Evolutionary conservation across 2,888 invertebrate species (phyloP).

Genomic region (Aporophyla lueneburgensis): DNA sequence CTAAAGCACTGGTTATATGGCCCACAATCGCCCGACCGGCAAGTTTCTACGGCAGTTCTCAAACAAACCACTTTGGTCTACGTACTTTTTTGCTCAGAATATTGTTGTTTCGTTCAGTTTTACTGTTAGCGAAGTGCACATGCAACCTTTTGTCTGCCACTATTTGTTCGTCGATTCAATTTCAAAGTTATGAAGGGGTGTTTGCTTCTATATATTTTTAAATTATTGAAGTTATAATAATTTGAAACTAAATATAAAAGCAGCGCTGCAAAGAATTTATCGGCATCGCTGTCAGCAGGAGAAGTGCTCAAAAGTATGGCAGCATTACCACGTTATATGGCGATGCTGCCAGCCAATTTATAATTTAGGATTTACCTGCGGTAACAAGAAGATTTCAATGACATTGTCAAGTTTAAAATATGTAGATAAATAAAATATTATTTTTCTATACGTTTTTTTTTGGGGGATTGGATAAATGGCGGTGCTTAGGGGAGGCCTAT

Average conservation of each 20-base stretch:
- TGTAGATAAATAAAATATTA: not conserved
- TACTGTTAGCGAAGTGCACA: conserved; percentile 29
- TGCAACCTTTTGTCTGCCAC: conserved; percentile 8
- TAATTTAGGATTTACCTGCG: not conserved
- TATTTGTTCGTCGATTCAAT: conserved; percentile 9
- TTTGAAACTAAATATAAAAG: no score
- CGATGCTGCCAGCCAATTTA: no score
- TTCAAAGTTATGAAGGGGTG: conserved; percentile 36
- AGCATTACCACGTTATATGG: no score
- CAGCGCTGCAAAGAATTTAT: no score
- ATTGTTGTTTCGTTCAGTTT: conserved; percentile 35
- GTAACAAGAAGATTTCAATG: not conserved
- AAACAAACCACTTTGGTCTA: conserved; percentile 46
- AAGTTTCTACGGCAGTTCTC: conserved; percentile 38
- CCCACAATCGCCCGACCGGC: not conserved
- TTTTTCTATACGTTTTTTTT: not conserved
- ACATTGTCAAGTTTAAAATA: not conserved
- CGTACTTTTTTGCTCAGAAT: conserved; percentile 29
- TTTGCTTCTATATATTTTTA: not conserved
- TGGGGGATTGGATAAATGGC: no score
- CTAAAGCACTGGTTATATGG: conserved; percentile 1
- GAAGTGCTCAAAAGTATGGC: no score
- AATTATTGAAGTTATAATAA: no score
- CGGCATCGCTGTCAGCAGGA: no score
- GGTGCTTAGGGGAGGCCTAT: no score